Conservation (phyloP, 2,888 invertebrate species). For the Sympetrum striolatum region DNA sequence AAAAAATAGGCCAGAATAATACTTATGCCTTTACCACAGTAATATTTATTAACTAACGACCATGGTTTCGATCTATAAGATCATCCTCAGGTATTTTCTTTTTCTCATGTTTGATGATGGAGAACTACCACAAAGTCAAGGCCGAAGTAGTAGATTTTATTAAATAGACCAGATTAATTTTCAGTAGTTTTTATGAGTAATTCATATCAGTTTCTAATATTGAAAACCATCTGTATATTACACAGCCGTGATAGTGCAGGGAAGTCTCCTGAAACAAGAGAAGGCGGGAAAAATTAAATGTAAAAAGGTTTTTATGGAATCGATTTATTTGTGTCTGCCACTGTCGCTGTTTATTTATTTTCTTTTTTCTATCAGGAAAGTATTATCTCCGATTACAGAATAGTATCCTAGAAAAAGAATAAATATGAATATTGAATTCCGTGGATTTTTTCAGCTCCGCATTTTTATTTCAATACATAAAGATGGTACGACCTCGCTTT, state of each 20-base stretch:
- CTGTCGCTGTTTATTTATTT: not conserved
- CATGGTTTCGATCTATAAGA: too few relatives aligned
- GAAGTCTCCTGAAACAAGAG: not conserved
- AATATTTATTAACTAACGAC: too few relatives aligned
- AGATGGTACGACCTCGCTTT: too few relatives aligned
- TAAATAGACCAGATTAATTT: too few relatives aligned
- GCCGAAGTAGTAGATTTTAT: too few relatives aligned
- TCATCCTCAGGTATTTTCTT: too few relatives aligned
- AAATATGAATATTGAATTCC: not conserved
- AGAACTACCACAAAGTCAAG: too few relatives aligned
- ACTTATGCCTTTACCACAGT: too few relatives aligned
- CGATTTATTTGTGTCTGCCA: not conserved
- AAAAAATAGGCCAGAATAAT: too few relatives aligned
- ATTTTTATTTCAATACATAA: not conserved
- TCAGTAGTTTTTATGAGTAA: too few relatives aligned
- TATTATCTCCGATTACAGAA: not conserved
- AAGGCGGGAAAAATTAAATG: not conserved
- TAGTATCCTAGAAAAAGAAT: not conserved
- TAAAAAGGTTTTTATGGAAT: not conserved
- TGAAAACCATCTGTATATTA: not conserved
- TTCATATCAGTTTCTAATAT: not conserved
- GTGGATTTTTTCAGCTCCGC: not conserved
- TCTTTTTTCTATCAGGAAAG: not conserved
- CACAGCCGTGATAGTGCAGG: not conserved
- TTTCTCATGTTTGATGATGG: too few relatives aligned